Evolutionary conservation across 2,888 invertebrate species (phyloP).

Genomic region (Eupithecia pulchellata): DNA sequence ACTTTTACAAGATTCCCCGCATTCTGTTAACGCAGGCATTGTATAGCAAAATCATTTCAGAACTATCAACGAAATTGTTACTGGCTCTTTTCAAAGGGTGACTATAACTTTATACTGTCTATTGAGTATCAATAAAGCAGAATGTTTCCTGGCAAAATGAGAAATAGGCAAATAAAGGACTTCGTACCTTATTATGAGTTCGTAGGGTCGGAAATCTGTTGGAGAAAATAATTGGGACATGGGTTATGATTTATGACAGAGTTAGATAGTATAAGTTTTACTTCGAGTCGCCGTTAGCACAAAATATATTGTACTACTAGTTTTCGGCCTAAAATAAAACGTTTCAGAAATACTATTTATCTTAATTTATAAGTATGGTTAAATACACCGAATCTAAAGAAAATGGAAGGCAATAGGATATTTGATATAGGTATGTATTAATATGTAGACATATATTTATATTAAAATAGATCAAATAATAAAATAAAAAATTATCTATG

Average conservation of each 20-base stretch:
- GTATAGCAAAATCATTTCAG: not conserved
- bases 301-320: too few relatives aligned
- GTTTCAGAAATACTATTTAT: not conserved
- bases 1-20: too few relatives aligned
- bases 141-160: not conserved
- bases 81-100: slow-evolving; percentile 5
- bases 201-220: slow-evolving; percentile 14
- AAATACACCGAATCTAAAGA: not conserved
- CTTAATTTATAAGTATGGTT: not conserved
- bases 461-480: not conserved
- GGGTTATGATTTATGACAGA: slow-evolving; percentile 20
- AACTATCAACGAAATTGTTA: not conserved
- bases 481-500: too few relatives aligned
- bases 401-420: slow-evolving; percentile 1
- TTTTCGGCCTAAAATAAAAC: not conserved
- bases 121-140: slow-evolving; percentile 26
- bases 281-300: too few relatives aligned
- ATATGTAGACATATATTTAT: not conserved
- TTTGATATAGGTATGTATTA: not conserved
- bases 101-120: slow-evolving; percentile 24
- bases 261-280: slow-evolving; percentile 14
- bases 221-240: slow-evolving; percentile 23
- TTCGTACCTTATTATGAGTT: not conserved
- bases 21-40: too few relatives aligned
- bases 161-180: not conserved